Conservation (phyloP, 2,797 vertebrate genomes). For the Epinephelus coioides region DNA sequence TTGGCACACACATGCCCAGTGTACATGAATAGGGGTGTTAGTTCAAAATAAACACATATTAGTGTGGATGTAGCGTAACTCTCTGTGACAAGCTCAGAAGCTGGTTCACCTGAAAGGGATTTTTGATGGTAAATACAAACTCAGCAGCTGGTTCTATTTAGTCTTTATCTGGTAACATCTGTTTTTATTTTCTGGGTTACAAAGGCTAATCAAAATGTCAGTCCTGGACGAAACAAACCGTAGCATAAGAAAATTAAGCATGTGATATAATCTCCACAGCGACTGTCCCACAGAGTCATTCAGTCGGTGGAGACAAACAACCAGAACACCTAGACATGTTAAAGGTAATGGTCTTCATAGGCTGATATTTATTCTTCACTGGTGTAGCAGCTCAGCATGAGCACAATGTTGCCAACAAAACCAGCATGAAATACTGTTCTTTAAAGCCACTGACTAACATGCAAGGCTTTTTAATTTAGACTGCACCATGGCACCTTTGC, state of each 20-base stretch:
- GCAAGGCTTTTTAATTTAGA: not conserved
- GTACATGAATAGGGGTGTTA: no score
- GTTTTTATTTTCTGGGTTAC: not conserved
- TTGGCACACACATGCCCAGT: no score
- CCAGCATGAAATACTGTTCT: constrained; percentile 42
- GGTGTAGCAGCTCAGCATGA: constrained; percentile 25
- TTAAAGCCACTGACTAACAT: constrained; percentile 11
- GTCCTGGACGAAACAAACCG: not conserved
- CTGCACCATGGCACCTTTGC: constrained; percentile 48
- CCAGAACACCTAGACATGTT: constrained; percentile 29
- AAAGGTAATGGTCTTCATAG: constrained; percentile 56
- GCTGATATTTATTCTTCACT: constrained; percentile 20
- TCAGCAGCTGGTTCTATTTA: not conserved
- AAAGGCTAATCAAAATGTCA: not conserved
- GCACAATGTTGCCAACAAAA: constrained; percentile 23
- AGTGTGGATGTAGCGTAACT: not conserved
- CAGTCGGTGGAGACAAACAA: constrained; percentile 44
- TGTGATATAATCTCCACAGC: constrained; percentile 50
- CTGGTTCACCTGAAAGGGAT: not conserved
- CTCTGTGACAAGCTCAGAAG: not conserved
- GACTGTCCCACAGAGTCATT: constrained; percentile 33
- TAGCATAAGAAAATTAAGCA: not conserved
- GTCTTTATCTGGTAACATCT: not conserved
- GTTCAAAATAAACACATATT: no score
- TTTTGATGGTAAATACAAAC: not conserved